These are phyloP conservation scores for Choristoneura fumiferana DNA, from an alignment of 1,140 invertebrate species.

Conservation along the genomic window DNA sequence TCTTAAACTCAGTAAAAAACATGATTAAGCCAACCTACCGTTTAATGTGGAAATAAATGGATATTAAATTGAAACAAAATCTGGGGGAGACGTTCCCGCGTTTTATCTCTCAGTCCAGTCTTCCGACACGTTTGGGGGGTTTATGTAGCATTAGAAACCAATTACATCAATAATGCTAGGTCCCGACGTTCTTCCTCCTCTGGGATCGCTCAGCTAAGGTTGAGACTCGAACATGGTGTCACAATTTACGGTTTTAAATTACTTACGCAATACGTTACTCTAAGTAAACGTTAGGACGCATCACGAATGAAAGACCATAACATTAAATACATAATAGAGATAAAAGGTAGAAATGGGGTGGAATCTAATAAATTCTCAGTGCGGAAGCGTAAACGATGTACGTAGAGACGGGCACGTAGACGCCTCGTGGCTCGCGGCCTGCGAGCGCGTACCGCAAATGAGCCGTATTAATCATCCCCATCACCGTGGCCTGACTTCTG, in stretches of 20 bases:
- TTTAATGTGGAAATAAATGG: neutral
- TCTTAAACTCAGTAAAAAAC: too few relatives aligned
- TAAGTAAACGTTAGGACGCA: constrained; percentile 33
- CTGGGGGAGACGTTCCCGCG: constrained; percentile 39
- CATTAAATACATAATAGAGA: constrained; percentile 63
- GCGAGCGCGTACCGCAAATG: constrained; percentile 64
- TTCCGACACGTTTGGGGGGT: constrained; percentile 73
- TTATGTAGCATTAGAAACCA: constrained; percentile 76
- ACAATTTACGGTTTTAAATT: constrained; percentile 25
- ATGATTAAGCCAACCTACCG: too few relatives aligned
- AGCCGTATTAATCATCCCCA: constrained; percentile 74
- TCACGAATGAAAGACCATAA: constrained; percentile 32
- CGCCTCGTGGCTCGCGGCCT: constrained; percentile 37
- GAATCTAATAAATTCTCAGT: constrained; percentile 69
- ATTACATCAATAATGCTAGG: constrained; percentile 69
- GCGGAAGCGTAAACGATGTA: constrained; percentile 74
- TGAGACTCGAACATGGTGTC: neutral
- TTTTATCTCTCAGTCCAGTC: constrained; percentile 71
- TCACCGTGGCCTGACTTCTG: constrained; percentile 62
- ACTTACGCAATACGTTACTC: constrained; percentile 20
- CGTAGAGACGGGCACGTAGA: constrained; percentile 59
- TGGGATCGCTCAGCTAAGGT: neutral
- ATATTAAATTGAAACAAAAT: constrained; percentile 39
- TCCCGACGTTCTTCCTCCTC: constrained; percentile 14
- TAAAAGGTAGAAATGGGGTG: constrained; percentile 71